Evolutionary conservation across 92 coral and sea anemone species (phyloP).

Genomic region (Zoanthus sansibaricus): DNA sequence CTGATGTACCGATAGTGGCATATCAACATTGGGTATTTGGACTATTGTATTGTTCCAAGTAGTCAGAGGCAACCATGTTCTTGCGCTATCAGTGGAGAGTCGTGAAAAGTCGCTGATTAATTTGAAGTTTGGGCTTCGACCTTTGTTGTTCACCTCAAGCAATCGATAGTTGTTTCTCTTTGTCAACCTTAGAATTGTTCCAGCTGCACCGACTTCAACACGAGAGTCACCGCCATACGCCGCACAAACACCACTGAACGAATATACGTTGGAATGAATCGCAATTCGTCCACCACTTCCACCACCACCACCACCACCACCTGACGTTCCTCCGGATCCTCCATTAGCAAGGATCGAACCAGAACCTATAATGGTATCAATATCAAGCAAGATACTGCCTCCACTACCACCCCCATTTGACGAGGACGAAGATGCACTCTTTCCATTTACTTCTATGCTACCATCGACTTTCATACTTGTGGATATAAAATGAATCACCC

Average conservation of each 20-base stretch:
- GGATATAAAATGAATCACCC: slow-evolving; percentile 59
- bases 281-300: slow-evolving; percentile 81
- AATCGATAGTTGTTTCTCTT: slow-evolving; percentile 27
- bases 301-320: slow-evolving; percentile 81
- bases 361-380: slow-evolving; percentile 44
- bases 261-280: slow-evolving; percentile 46
- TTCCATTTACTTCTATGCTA: slow-evolving; percentile 48
- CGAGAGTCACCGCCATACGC: slow-evolving; percentile 69
- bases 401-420: slow-evolving; percentile 79
- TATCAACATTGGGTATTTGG: slow-evolving; percentile 25
- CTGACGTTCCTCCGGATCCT: slow-evolving; percentile 63
- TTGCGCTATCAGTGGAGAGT: slow-evolving; percentile 60
- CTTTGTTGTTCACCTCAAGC: slow-evolving; percentile 63
- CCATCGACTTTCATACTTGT: slow-evolving; percentile 62
- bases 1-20: slow-evolving; percentile 30
- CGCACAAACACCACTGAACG: slow-evolving; percentile 47
- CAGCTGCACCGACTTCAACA: slow-evolving; percentile 78
- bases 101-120: slow-evolving; percentile 52
- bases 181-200: slow-evolving; percentile 56
- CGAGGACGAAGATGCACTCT: slow-evolving; percentile 34
- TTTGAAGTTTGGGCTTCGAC: slow-evolving; percentile 50
- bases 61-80: slow-evolving; percentile 69
- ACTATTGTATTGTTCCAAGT: slow-evolving; percentile 25
- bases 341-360: slow-evolving; percentile 66
- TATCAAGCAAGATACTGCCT: slow-evolving; percentile 69